phyloP scores from a whole-genome alignment of 2,797 vertebrate species.

The Margarornis squamiger region DNA sequence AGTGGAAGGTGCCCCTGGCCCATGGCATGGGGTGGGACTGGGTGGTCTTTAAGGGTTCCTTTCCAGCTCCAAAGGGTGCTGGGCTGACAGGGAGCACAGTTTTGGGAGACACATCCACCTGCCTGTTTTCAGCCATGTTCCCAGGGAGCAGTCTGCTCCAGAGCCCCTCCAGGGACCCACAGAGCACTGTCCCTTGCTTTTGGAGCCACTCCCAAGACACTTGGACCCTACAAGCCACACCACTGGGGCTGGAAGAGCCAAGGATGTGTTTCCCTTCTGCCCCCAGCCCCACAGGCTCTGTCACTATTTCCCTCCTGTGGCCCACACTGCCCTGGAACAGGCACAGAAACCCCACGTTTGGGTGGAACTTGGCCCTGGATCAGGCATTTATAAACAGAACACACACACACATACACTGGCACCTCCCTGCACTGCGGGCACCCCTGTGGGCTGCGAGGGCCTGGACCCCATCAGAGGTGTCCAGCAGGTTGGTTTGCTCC shows the following conservation, averaged over 20 bases:
- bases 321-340: fast-evolving
- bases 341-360: fast-evolving
- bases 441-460: fast-evolving
- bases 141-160: background rate
- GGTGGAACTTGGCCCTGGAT: background rate
- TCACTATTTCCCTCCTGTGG: background rate
- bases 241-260: background rate
- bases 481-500: background rate
- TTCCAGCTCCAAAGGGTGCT: background rate
- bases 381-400: background rate
- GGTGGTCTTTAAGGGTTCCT: background rate
- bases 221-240: fast-evolving
- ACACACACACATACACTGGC: no score
- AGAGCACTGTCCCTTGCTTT: background rate
- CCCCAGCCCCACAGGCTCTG: background rate
- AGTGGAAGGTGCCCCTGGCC: background rate
- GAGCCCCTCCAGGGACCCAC: background rate
- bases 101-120: fast-evolving
- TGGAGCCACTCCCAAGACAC: background rate
- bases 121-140: background rate
- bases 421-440: no score
- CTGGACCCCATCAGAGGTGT: background rate
- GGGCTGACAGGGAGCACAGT: background rate
- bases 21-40: background rate
- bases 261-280: fast-evolving